Evolutionary conservation across 2,797 vertebrate species (phyloP).

Genomic region (Echiichthys vipera): DNA sequence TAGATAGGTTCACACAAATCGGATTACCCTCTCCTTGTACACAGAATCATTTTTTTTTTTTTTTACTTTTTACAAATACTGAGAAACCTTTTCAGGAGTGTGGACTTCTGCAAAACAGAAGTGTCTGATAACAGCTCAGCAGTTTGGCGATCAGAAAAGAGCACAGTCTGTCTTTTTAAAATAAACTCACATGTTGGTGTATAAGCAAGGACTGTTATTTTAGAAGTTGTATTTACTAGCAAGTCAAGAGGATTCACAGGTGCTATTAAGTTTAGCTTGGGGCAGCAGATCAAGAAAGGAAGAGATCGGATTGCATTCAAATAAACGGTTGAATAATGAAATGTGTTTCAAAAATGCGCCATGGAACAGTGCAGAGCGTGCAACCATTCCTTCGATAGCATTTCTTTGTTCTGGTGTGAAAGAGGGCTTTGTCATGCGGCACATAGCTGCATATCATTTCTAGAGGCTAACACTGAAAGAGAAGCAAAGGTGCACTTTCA

Average conservation of each 20-base stretch:
- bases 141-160: slow-evolving; percentile 4
- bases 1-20: background rate
- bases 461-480: slow-evolving; percentile 23
- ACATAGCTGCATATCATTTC: slow-evolving; percentile 14
- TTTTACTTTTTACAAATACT: background rate
- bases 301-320: slow-evolving; percentile 11
- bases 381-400: background rate
- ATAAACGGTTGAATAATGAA: slow-evolving; percentile 10
- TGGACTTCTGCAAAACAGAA: background rate
- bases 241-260: background rate
- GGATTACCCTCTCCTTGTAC: background rate
- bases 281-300: slow-evolving; percentile 5
- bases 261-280: background rate
- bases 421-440: slow-evolving; percentile 12
- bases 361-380: background rate
- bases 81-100: background rate
- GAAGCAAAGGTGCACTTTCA: background rate
- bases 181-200: slow-evolving; percentile 7
- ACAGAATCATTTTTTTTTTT: too few species aligned
- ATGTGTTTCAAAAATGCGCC: background rate
- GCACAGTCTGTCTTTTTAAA: background rate
- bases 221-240: background rate
- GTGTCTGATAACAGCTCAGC: background rate
- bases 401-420: slow-evolving; percentile 31
- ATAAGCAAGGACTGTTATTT: background rate